Conservation (phyloP, 2,888 invertebrate species). For the Nephrotoma guestfalica region DNA sequence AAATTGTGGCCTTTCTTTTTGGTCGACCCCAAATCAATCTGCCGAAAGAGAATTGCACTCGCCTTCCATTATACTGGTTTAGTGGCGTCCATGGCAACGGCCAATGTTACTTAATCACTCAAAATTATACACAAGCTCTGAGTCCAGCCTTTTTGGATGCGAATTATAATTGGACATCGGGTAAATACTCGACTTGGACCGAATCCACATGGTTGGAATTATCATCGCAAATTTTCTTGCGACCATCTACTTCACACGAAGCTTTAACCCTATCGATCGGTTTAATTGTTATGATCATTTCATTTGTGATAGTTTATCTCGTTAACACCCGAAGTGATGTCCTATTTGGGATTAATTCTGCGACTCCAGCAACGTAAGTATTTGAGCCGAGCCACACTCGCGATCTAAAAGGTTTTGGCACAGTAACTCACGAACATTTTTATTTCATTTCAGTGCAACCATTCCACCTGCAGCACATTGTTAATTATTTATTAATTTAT, state of each 20-base stretch:
- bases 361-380: conserved; percentile 25
- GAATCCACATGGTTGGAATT: conserved; percentile 72
- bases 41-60: conserved; percentile 33
- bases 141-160: conserved; percentile 71
- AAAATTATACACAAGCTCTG: conserved; percentile 56
- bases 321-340: conserved; percentile 29
- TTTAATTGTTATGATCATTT: conserved; percentile 26
- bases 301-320: conserved; percentile 28
- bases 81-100: conserved; percentile 50
- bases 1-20: conserved; percentile 27
- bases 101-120: conserved; percentile 54
- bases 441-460: not conserved
- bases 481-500: not conserved
- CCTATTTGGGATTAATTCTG: conserved; percentile 26
- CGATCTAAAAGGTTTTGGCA: not conserved
- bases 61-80: conserved; percentile 42
- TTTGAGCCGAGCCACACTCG: not conserved
- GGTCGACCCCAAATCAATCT: conserved; percentile 18
- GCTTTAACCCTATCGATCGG: conserved; percentile 26
- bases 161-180: conserved; percentile 67
- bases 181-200: conserved; percentile 72
- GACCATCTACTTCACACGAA: conserved; percentile 37
- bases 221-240: conserved; percentile 61
- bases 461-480: not conserved
- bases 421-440: not conserved